Percentiles rank a stretch among this genome's conserved stretches.
Evolutionary conservation across 2,888 invertebrate species (phyloP).

Genomic region (Lithophane semibrunnea): DNA sequence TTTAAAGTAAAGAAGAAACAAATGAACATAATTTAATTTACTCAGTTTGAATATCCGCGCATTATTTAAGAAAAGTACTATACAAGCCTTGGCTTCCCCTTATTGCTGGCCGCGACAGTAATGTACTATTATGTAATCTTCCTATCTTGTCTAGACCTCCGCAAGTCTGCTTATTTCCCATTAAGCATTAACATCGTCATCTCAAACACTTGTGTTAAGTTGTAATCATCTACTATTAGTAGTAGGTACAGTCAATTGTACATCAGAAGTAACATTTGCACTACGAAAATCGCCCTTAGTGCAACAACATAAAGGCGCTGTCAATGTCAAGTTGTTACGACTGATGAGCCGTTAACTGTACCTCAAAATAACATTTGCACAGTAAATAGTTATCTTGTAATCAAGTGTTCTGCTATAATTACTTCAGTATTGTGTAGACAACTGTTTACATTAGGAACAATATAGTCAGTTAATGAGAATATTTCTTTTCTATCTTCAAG

Average conservation of each 20-base stretch:
- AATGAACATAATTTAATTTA: too few species aligned
- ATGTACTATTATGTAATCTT: neutral
- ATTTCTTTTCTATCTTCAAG: neutral
- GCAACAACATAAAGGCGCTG: neutral
- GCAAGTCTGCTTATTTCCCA: neutral
- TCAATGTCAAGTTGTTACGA: neutral
- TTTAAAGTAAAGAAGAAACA: too few species aligned
- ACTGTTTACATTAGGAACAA: conserved; percentile 23
- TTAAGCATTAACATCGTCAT: neutral
- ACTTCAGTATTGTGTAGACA: conserved; percentile 4
- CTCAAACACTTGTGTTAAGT: neutral
- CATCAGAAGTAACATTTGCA: neutral
- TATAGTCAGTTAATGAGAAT: conserved; percentile 15
- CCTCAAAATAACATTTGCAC: conserved; percentile 9
- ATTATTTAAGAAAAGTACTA: too few species aligned
- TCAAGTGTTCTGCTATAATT: conserved; percentile 16
- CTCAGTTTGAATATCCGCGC: too few species aligned
- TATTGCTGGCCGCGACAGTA: too few species aligned
- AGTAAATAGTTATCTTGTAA: conserved; percentile 26
- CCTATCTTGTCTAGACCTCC: neutral
- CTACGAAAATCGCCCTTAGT: neutral
- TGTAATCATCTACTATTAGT: neutral
- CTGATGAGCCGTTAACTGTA: neutral
- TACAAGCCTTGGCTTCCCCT: too few species aligned
- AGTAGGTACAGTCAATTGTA: neutral